These are phyloP conservation scores for Pterois miles DNA, from an alignment of 2,797 vertebrate genomes.

Conservation along the genomic window DNA sequence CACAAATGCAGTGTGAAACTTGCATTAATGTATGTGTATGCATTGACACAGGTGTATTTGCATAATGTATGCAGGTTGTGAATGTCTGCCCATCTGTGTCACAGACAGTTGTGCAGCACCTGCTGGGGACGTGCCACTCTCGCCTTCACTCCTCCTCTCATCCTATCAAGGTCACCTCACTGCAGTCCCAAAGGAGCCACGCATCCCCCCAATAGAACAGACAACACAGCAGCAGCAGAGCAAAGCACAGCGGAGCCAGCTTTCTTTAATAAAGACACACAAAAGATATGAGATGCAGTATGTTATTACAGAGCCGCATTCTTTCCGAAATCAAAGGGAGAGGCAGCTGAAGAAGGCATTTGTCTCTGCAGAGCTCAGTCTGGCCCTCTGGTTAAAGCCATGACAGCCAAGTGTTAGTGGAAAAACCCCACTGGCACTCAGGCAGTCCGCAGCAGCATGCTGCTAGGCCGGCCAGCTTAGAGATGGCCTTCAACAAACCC, in stretches of 20 bases:
- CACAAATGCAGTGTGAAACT: background rate
- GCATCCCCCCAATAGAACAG: constrained; percentile 35
- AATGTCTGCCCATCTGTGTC: constrained; percentile 63
- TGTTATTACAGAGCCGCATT: constrained; percentile 47
- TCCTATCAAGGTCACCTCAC: constrained; percentile 75
- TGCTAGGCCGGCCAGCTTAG: constrained; percentile 52
- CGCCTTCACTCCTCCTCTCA: constrained; percentile 49
- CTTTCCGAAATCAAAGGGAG: constrained; percentile 52
- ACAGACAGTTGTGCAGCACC: constrained; percentile 66
- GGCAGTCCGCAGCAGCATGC: constrained; percentile 52
- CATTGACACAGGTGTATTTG: constrained; percentile 55
- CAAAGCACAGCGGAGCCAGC: constrained; percentile 7
- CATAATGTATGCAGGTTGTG: constrained; percentile 68
- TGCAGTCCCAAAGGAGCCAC: constrained; percentile 64
- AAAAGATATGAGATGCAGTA: constrained; percentile 27
- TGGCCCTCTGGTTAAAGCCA: constrained; percentile 56
- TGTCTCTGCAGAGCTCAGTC: constrained; percentile 52
- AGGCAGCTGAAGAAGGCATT: constrained; percentile 59
- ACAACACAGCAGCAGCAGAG: constrained; percentile 15
- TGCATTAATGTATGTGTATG: constrained; percentile 38
- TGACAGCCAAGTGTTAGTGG: constrained; percentile 71
- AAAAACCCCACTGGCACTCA: constrained; percentile 71
- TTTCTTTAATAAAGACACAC: constrained; percentile 39
- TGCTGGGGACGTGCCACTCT: constrained; percentile 62
- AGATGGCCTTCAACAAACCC: constrained; percentile 74